Conservation (phyloP, 2,888 invertebrate genomes). For the Linhomoeus sp. region DNA sequence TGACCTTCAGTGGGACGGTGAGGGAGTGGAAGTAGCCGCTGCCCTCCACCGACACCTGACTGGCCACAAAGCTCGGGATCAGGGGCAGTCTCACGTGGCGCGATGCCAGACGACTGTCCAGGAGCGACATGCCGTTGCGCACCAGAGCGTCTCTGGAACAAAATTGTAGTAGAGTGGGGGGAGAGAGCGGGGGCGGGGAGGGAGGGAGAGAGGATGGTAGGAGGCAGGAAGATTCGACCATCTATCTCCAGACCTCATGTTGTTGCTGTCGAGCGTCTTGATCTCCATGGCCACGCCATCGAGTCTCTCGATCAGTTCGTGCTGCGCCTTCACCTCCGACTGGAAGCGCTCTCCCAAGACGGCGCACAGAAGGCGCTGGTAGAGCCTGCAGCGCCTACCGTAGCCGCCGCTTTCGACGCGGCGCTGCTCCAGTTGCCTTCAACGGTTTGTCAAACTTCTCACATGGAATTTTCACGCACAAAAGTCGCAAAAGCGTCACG, state of each 20-base stretch:
- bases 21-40: conserved; percentile 90
- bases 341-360: conserved; percentile 35
- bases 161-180: too few species aligned
- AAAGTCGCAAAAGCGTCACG: too few species aligned
- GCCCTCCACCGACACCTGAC: conserved; percentile 47
- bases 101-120: conserved; percentile 49
- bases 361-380: conserved; percentile 65
- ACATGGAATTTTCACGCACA: too few species aligned
- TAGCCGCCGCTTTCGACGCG: conserved; percentile 13
- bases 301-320: conserved; percentile 41
- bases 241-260: too few species aligned
- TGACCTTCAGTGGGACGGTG: conserved; percentile 80
- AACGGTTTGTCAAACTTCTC: too few species aligned
- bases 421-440: conserved; percentile 1
- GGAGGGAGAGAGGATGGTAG: too few species aligned
- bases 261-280: conserved; percentile 34
- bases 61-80: conserved; percentile 54
- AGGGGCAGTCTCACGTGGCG: conserved; percentile 56
- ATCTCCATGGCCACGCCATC: conserved; percentile 64
- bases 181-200: too few species aligned
- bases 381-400: conserved; percentile 50
- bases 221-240: too few species aligned
- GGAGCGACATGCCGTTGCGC: conserved; percentile 30
- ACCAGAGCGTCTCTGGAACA: conserved; percentile 13
- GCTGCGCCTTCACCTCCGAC: conserved; percentile 9